Base-by-base conservation (phyloP, 2,113 vertebrate genomes). In the Natator depressus region DNA sequence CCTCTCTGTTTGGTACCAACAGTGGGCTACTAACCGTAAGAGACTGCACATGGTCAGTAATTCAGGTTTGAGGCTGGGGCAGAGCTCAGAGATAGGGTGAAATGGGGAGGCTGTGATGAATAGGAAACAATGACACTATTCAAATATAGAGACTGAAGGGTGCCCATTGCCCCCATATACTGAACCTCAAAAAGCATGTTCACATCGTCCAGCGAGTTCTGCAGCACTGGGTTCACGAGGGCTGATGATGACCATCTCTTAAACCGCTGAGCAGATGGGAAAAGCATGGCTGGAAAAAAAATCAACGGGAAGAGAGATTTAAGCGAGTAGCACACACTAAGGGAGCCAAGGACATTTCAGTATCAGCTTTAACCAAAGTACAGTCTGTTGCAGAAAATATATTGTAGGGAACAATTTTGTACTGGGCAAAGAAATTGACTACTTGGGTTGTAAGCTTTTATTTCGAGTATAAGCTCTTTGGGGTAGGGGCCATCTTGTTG, bases 101-200 rank as follows among this genome's bases (percentile, higher is more conserved):
- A 82, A 35, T 47, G 47, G 5, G 49, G n/a, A 46, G 47, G 6
- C 85, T 24, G 1, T 12, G 84, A 89, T 31, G 17, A 29, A 80
- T 31, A 31, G 22, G 46, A 11, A 22, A 82, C 24, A 87, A 25
- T 80, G 87, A 54, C 22, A 49, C 8, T 31, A 14, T 65, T 46
- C 46, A 57, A 57, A 47, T 27, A 57, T 55, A 91, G 72, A 27
- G 75, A 3, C 83, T 80, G 50, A 57, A n/a, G 35, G 13, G 8
- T 25, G 59, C 29, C 55, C 31, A 54, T 79, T 79, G 24, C 29
- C 87, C 19, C 50, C 27, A 50, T 8, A 97, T 95, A 97, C 96
- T 80, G 94, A 98, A 99, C 99, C 99, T 99, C 99, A 93, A 98
- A 99, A 42, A 99, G 98, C 95, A 99, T 98, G 59, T 99, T 98